These are phyloP conservation scores for Blomia tropicalis DNA, from an alignment of 2,888 invertebrate species.

Conservation along the genomic window DNA sequence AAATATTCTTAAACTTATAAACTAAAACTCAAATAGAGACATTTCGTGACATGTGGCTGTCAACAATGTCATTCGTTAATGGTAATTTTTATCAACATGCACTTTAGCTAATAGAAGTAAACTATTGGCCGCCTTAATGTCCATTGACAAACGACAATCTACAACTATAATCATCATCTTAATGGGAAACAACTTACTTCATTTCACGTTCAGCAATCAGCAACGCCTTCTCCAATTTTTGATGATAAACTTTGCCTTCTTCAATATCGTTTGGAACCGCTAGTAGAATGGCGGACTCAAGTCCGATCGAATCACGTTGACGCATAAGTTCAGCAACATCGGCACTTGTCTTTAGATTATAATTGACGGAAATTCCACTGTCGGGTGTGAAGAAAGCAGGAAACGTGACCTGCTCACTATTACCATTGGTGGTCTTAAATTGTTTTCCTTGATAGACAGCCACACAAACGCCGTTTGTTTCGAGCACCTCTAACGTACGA, in stretches of 20 bases:
- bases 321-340: constrained; percentile 58
- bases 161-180: too few relatives aligned
- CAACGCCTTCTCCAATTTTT: constrained; percentile 53
- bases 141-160: too few relatives aligned
- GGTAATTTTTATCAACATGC: too few relatives aligned
- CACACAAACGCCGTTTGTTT: constrained; percentile 86
- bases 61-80: background rate
- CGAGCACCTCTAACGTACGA: constrained; percentile 81
- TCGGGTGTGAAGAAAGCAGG: constrained; percentile 79
- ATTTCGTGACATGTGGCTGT: too few relatives aligned
- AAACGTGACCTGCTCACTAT: constrained; percentile 49
- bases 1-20: too few relatives aligned
- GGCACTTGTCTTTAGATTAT: constrained; percentile 45
- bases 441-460: constrained; percentile 48
- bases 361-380: constrained; percentile 57
- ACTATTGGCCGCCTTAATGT: too few relatives aligned
- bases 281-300: constrained; percentile 47
- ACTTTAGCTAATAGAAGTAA: too few relatives aligned
- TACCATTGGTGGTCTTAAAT: background rate
- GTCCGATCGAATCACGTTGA: constrained; percentile 26
- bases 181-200: too few relatives aligned
- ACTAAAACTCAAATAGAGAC: too few relatives aligned
- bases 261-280: constrained; percentile 75
- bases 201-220: constrained; percentile 48
- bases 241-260: constrained; percentile 34